Percentiles rank a stretch among this genome's conserved stretches.
These are phyloP conservation scores for Zaprionus obscuricornis DNA, from an alignment of 2,888 invertebrate species.

Conservation along the genomic window DNA sequence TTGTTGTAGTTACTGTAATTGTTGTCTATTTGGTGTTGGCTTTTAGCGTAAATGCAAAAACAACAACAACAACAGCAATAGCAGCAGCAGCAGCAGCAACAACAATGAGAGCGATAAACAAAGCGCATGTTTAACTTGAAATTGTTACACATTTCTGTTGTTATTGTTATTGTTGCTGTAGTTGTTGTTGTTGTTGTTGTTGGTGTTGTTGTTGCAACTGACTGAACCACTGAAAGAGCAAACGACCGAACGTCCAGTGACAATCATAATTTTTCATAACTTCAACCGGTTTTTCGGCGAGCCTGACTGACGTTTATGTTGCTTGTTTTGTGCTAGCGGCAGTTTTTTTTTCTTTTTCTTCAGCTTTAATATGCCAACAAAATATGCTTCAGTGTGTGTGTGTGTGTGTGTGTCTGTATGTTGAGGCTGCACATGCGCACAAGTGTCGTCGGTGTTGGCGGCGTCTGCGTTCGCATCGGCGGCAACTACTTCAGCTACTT, in stretches of 20 bases:
- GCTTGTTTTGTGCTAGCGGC: constrained; percentile 63
- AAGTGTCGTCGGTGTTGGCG: constrained; percentile 59
- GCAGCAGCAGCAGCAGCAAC: neutral
- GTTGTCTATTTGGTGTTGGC: constrained; percentile 76
- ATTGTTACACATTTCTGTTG: constrained; percentile 69
- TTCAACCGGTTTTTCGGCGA: constrained; percentile 66
- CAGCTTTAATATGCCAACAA: constrained; percentile 44
- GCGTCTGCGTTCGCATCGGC: constrained; percentile 37
- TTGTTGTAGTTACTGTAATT: constrained; percentile 62
- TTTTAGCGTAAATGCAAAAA: constrained; percentile 70
- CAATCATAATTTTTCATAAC: constrained; percentile 78
- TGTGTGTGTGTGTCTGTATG: constrained; percentile 7
- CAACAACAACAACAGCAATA: constrained; percentile 34
- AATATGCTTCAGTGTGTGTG: constrained; percentile 9
- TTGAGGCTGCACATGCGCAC: constrained; percentile 61
- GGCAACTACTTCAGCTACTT: constrained; percentile 50
- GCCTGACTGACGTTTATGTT: constrained; percentile 66
- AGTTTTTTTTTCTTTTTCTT: too few species aligned
- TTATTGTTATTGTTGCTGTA: constrained; percentile 14
- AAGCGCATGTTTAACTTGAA: constrained; percentile 70
- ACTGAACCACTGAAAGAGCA: constrained; percentile 12
- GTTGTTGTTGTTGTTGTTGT: constrained; percentile 23
- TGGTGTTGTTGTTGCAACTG: constrained; percentile 21
- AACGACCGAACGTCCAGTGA: constrained; percentile 57
- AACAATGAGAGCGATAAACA: constrained; percentile 41